A percentile compares a stretch with the other conserved stretches of the same genome.
Evolutionary conservation across 2,888 invertebrate species (phyloP).

Genomic region (Cheilosia vernalis): DNA sequence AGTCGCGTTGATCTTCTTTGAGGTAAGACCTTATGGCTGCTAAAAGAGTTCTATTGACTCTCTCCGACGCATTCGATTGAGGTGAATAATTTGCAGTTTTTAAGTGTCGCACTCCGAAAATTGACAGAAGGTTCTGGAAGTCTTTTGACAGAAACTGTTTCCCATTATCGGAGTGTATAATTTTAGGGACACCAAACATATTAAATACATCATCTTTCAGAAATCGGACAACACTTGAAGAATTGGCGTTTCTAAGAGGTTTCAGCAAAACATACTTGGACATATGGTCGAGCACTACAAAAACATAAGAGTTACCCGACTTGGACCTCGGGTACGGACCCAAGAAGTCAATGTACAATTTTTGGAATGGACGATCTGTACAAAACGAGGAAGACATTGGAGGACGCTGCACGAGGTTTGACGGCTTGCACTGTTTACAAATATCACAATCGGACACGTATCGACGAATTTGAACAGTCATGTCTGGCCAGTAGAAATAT

Average conservation of each 20-base stretch:
- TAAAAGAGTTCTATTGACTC: conserved; percentile 77
- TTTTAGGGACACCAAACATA: conserved; percentile 18
- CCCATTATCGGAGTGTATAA: conserved; percentile 76
- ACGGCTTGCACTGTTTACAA: conserved; percentile 18
- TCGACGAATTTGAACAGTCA: conserved; percentile 8
- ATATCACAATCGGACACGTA: background rate
- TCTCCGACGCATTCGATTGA: conserved; percentile 78
- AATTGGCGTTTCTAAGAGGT: conserved; percentile 2
- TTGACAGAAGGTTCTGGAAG: conserved; percentile 54
- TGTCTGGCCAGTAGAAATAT: conserved; percentile 14
- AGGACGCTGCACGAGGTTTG: conserved; percentile 2
- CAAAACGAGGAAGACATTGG: background rate
- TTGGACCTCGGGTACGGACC: conserved; percentile 1
- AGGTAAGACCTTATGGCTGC: conserved; percentile 76
- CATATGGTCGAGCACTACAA: background rate
- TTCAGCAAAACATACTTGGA: background rate
- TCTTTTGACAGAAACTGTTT: conserved; percentile 72
- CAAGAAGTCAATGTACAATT: conserved; percentile 3
- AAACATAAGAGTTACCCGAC: background rate
- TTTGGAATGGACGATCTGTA: background rate
- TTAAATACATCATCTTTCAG: background rate
- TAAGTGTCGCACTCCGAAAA: background rate
- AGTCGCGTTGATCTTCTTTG: conserved; percentile 60
- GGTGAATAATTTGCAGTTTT: conserved; percentile 60
- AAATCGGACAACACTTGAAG: background rate